Percentiles rank a stretch among this genome's conserved stretches.
These are phyloP conservation scores for Platalea minor DNA, from an alignment of 2,797 vertebrate species.

Conservation along the genomic window DNA sequence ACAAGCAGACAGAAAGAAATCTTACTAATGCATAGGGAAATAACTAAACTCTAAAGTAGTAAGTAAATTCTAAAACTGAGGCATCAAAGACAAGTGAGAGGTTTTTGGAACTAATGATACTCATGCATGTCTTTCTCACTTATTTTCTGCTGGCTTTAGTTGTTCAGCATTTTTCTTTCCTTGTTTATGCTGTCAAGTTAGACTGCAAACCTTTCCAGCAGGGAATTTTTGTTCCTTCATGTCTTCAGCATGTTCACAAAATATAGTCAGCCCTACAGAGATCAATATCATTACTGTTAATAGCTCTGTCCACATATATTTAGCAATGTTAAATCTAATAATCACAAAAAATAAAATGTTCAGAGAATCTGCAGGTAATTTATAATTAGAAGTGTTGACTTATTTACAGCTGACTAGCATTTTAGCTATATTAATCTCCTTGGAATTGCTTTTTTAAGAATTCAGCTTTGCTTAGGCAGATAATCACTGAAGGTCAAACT, in stretches of 20 bases:
- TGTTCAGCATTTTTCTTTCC: not conserved
- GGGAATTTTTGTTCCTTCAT: not conserved
- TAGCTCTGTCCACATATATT: not conserved
- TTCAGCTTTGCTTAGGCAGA: not conserved
- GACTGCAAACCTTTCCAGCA: not conserved
- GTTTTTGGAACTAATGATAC: not conserved
- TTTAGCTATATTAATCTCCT: not conserved
- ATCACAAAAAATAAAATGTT: not conserved
- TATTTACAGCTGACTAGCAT: not conserved
- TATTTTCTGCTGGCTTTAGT: not conserved
- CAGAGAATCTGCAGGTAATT: not conserved
- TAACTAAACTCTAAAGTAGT: not conserved
- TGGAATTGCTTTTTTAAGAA: not conserved
- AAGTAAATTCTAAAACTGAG: not conserved
- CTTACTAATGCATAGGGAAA: not conserved
- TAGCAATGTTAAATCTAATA: not conserved
- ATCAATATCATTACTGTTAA: not conserved
- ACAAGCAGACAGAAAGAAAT: not conserved
- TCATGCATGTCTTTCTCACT: not conserved
- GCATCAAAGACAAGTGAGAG: not conserved
- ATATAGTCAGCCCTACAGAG: not conserved
- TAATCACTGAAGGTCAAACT: not conserved
- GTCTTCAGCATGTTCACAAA: not conserved
- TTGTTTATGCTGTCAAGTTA: not conserved
- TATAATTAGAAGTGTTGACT: not conserved